Evolutionary conservation across 2,113 vertebrate genomes (phyloP).

Genomic region (Tupaia tana): DNA sequence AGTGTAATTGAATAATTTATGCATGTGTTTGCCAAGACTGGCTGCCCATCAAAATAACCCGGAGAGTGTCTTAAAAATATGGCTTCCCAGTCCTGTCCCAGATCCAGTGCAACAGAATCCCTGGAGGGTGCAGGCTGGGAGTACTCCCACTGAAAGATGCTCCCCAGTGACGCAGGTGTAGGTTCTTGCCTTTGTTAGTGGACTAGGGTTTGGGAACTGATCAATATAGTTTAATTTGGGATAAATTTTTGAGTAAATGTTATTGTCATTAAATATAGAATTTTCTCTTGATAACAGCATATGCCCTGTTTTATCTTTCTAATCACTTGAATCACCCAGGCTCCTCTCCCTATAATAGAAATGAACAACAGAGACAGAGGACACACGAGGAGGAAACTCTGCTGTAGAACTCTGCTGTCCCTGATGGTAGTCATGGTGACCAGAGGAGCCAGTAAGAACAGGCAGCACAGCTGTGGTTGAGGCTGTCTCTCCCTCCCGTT

Average conservation of each 20-base stretch:
- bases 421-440: not conserved
- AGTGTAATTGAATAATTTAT: conserved; percentile 63
- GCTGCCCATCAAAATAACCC: conserved; percentile 42
- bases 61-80: conserved; percentile 39
- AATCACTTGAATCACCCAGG: not conserved
- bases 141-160: not conserved
- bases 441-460: not conserved
- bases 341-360: not conserved
- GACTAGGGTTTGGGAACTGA: not conserved
- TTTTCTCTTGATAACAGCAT: not conserved
- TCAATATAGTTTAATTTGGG: not conserved
- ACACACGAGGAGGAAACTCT: not conserved
- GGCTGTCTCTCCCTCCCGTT: not conserved
- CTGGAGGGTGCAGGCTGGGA: not conserved
- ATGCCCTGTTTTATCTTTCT: not conserved
- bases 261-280: not conserved
- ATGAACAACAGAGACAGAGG: not conserved
- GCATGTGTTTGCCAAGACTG: conserved; percentile 26
- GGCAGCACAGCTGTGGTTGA: not conserved
- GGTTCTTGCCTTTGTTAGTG: not conserved
- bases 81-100: not conserved
- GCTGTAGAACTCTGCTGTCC: not conserved
- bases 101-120: not conserved
- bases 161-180: not conserved
- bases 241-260: conserved; percentile 27